phyloP scores from a whole-genome alignment of 2,113 vertebrate species.

The Lanius ludovicianus region DNA sequence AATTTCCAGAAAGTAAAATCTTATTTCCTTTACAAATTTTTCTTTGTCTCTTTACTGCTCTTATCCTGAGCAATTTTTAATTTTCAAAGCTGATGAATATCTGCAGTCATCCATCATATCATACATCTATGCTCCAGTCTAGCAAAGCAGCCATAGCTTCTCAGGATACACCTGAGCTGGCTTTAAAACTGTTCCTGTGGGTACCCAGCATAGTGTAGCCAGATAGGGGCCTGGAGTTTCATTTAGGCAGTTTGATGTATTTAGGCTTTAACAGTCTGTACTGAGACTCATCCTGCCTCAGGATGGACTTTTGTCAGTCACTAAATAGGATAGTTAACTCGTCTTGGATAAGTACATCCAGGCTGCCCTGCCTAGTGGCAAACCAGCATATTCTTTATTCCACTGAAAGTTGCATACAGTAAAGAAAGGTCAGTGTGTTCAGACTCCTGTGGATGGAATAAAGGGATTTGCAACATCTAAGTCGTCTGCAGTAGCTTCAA shows the following conservation, averaged over 20 bases:
- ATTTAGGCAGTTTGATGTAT: not conserved
- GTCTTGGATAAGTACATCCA: not conserved
- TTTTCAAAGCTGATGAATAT: slow-evolving; percentile 31
- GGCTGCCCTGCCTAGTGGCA: not conserved
- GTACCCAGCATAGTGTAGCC: not conserved
- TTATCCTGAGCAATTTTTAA: not conserved
- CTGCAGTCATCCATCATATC: not conserved
- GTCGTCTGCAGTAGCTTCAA: not conserved
- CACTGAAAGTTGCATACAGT: not conserved
- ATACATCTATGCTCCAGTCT: not conserved
- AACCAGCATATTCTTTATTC: not conserved
- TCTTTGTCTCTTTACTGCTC: slow-evolving; percentile 24
- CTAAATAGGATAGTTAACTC: not conserved
- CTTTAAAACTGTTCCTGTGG: not conserved
- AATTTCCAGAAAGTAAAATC: slow-evolving; percentile 40
- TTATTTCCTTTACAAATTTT: slow-evolving; percentile 34
- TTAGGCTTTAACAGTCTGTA: not conserved
- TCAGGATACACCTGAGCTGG: not conserved
- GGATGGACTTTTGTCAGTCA: not conserved
- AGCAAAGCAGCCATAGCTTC: not conserved
- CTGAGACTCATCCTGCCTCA: not conserved
- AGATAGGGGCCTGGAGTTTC: not conserved
- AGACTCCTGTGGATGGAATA: not conserved
- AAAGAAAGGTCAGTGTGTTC: not conserved
- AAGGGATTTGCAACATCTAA: not conserved